Evolutionary conservation across 1,140 invertebrate species (phyloP).

Genomic region (Drosophila saltans): DNA sequence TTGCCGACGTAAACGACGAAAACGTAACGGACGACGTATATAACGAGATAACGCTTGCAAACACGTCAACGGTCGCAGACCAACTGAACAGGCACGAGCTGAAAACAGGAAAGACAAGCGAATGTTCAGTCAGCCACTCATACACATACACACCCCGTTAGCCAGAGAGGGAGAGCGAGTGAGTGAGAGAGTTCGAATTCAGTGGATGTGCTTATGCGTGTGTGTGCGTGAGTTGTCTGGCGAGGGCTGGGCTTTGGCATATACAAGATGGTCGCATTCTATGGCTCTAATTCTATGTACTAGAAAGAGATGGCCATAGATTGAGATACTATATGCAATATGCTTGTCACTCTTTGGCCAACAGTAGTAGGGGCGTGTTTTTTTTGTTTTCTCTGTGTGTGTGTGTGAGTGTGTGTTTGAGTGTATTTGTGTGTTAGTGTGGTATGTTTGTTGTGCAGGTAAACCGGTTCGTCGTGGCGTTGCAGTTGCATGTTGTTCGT

Average conservation of each 20-base stretch:
- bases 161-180: neutral
- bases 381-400: conserved; percentile 45
- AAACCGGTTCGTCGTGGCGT: conserved; percentile 65
- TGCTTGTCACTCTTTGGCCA: conserved; percentile 71
- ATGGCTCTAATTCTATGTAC: conserved; percentile 31
- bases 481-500: conserved; percentile 65
- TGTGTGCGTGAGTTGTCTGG: conserved; percentile 40
- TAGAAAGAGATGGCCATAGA: conserved; percentile 36
- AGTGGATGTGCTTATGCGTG: conserved; percentile 36
- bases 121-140: conserved; percentile 10
- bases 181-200: conserved; percentile 23
- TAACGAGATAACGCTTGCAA: conserved; percentile 62
- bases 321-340: conserved; percentile 41
- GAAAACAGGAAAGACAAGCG: conserved; percentile 75
- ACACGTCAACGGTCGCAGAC: conserved; percentile 83
- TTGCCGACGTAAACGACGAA: conserved; percentile 47
- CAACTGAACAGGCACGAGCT: conserved; percentile 74
- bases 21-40: conserved; percentile 55
- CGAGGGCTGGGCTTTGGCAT: conserved; percentile 74
- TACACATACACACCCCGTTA: conserved; percentile 12
- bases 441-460: conserved; percentile 47
- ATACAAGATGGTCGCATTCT: conserved; percentile 76
- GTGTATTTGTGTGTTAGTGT: neutral
- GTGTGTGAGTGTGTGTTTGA: neutral
- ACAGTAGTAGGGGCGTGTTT: conserved; percentile 67